Percentiles rank a stretch among this genome's conserved stretches.
These are phyloP conservation scores for Montipora efflorescens DNA, from an alignment of 64 coral and sea anemone species.

Conservation along the genomic window DNA sequence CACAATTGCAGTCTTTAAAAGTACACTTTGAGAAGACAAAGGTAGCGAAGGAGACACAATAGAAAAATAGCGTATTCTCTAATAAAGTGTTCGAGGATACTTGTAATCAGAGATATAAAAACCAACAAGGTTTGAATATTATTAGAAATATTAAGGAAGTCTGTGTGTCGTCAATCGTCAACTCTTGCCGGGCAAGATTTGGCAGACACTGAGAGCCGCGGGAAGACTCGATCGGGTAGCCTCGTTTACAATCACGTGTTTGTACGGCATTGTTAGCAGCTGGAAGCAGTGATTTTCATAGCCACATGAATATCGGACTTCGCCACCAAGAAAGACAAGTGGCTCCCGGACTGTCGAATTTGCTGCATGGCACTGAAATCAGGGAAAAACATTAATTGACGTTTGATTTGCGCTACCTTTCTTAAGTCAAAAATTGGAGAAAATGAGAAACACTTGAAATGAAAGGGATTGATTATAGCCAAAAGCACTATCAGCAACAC, in stretches of 20 bases:
- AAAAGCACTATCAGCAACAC: too few species aligned
- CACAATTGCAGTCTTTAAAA: not conserved
- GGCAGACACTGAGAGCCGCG: not conserved
- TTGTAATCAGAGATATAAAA: not conserved
- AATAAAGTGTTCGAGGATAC: not conserved
- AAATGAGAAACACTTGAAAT: too few species aligned
- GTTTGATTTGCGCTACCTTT: not conserved
- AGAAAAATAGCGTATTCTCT: not conserved
- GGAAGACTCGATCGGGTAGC: not conserved
- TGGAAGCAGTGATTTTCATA: slow-evolving; percentile 99
- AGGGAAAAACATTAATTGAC: not conserved
- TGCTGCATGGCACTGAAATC: slow-evolving; percentile 93
- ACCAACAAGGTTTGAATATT: too few species aligned
- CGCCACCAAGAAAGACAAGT: slow-evolving; percentile 94
- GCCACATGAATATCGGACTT: slow-evolving; percentile 96
- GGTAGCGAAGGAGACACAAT: not conserved
- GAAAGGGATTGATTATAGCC: too few species aligned
- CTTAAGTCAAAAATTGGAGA: too few species aligned
- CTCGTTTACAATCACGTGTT: not conserved
- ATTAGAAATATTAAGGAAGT: not conserved
- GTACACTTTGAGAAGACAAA: too few species aligned
- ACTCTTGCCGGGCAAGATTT: not conserved
- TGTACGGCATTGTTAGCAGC: slow-evolving; percentile 54
- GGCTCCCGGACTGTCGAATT: slow-evolving; percentile 89
- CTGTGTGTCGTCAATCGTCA: not conserved